Evolutionary conservation across 2,888 invertebrate species (phyloP).

Genomic region (Glyphotaelius pellucidus): DNA sequence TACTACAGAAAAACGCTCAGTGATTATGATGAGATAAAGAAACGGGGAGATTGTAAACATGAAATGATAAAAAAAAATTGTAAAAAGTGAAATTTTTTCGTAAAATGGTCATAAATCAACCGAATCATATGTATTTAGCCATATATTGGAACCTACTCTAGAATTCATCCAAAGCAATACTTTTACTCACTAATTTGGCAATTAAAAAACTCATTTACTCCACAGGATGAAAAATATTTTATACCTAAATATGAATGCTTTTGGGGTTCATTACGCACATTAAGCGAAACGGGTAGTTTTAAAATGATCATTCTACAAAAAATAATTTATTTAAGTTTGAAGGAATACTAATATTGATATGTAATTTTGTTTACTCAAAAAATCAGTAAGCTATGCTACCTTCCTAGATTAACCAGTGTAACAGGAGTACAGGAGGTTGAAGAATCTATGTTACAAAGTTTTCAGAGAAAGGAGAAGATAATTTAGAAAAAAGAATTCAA

Average conservation of each 20-base stretch:
- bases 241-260: not conserved
- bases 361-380: constrained; percentile 1
- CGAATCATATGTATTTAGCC: not conserved
- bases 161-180: not conserved
- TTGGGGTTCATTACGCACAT: not conserved
- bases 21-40: not conserved
- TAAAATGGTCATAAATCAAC: not conserved
- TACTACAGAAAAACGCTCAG: not conserved
- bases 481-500: not conserved
- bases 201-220: not conserved
- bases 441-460: constrained; percentile 5
- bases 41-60: not conserved
- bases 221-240: not conserved
- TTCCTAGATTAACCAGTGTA: not conserved
- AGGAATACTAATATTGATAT: constrained; percentile 2
- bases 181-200: constrained; percentile 40
- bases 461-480: not conserved
- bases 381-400: not conserved
- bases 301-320: not conserved
- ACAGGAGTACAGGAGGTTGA: not conserved
- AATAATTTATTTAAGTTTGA: not conserved
- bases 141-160: not conserved
- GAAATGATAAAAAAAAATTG: not conserved
- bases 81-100: not conserved
- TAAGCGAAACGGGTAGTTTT: not conserved